Conservation (phyloP, 1,140 invertebrate species). For the Drosophila virilis region DNA sequence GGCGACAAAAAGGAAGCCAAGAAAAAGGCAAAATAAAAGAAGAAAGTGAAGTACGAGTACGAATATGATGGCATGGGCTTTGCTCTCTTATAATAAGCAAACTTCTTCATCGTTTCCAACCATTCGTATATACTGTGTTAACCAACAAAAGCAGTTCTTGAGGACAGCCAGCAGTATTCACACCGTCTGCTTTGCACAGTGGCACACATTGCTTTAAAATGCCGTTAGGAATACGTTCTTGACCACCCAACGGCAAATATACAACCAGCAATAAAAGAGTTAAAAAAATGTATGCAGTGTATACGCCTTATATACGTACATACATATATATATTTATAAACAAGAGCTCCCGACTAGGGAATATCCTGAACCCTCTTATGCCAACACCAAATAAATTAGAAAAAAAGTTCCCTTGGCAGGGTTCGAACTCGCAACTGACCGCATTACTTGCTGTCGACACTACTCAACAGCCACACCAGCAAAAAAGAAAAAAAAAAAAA, state of each 20-base stretch:
- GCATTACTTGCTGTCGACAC: too few species aligned
- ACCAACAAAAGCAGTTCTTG: conserved; percentile 24
- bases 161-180: too few species aligned
- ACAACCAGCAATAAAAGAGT: background rate
- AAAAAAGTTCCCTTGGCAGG: too few species aligned
- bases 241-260: conserved; percentile 36
- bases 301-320: too few species aligned
- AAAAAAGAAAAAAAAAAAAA: too few species aligned
- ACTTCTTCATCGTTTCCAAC: background rate
- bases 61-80: conserved; percentile 93
- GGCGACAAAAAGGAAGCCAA: conserved; percentile 90
- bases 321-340: too few species aligned
- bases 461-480: too few species aligned
- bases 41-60: conserved; percentile 92
- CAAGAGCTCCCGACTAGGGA: too few species aligned
- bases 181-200: conserved; percentile 34
- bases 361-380: too few species aligned
- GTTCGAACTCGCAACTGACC: too few species aligned
- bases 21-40: conserved; percentile 91
- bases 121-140: conserved; percentile 41
- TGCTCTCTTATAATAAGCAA: conserved; percentile 91
- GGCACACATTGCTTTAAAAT: conserved; percentile 36
- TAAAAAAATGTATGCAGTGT: too few species aligned
- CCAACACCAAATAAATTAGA: too few species aligned
- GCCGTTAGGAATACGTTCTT: conserved; percentile 37